Percentiles rank a stretch among this genome's conserved stretches.
phyloP scores from a whole-genome alignment of 2,888 invertebrate species.

The Acronicta alni region DNA sequence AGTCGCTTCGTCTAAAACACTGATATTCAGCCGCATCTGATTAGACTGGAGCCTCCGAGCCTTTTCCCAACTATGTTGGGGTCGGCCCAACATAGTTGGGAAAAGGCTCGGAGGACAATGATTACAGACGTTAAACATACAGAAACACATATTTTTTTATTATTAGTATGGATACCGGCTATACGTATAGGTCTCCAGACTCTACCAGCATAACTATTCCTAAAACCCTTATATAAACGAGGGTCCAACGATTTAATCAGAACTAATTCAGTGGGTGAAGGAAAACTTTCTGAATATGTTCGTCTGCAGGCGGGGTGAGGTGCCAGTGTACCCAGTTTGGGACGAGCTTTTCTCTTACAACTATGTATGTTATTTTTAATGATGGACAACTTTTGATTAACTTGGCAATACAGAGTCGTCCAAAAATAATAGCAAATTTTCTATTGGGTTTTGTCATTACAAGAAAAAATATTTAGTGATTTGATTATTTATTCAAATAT shows the following conservation, averaged over 20 bases:
- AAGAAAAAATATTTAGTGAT: no score
- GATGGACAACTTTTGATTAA: slow-evolving; percentile 34
- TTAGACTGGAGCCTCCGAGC: no score
- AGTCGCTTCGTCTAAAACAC: no score
- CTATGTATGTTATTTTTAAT: slow-evolving; percentile 30
- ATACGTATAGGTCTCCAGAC: slow-evolving; percentile 9
- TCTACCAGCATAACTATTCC: slow-evolving; percentile 18
- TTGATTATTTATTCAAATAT: no score
- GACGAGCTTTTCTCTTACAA: slow-evolving; percentile 27
- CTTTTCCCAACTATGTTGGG: no score
- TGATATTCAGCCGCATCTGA: no score
- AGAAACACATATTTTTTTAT: background rate
- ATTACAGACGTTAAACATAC: background rate
- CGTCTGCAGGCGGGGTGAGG: slow-evolving; percentile 12
- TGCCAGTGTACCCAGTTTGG: slow-evolving; percentile 31
- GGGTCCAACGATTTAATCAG: slow-evolving; percentile 57
- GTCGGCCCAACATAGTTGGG: no score
- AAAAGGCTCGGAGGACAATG: no score
- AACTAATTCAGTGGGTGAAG: slow-evolving; percentile 55
- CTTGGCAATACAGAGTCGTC: no score
- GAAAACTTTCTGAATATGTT: slow-evolving; percentile 46
- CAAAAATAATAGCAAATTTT: no score
- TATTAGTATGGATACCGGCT: slow-evolving; percentile 19
- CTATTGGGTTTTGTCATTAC: no score
- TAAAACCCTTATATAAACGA: slow-evolving; percentile 41